Base-by-base conservation (phyloP, 2,888 invertebrate species). In the Drosophila multiciliata region DNA sequence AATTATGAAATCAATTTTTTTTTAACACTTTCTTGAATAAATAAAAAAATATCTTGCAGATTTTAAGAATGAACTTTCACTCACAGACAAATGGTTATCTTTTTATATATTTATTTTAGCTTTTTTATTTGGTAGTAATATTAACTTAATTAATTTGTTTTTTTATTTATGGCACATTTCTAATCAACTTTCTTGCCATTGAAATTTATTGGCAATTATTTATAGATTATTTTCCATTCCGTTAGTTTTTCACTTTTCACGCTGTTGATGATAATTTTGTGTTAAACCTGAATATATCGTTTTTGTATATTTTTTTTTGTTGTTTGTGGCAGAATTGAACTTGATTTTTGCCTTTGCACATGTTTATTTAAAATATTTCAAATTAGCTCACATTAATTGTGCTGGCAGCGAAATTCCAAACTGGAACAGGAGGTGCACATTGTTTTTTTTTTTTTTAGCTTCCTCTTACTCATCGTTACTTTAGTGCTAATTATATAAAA, bases 351-450 rank as follows among this genome's bases (percentile, higher is more conserved):
- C 11, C 54, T 61, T 60, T 26, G 60, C 62, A 63, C 36, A 73
- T 87, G 83, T 83, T 84, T 85, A 80, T 80, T 85, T 81, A 52
- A 76, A 83, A 89, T 76, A 82, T 79, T 83, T 77, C 76, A 80
- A 65, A 87, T 82, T 75, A 80, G 73, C 82, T 85, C 73, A 67
- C 48, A 68, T 75, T 83, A 75, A 83, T 75, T 75, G 79, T 69
- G 65, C 59, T 50, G 60, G 20, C 42, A 38, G 52, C 38, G 50
- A 50, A 40, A 62, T 66, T 63, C 45, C 49, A 38, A 68, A 72
- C 71, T 77, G 74, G 77, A 80, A 67, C 77, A 77, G 70, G 59
- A 74, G 73, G 80, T 65, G 66, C 11, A 57, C 42, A 58, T 40
- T 53, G 29, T 54, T 23, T 23, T 23, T 23, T 23, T 23, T 23